Evolutionary conservation across 2,888 invertebrate species (phyloP).

Genomic region (Ornithoptera alexandrae): DNA sequence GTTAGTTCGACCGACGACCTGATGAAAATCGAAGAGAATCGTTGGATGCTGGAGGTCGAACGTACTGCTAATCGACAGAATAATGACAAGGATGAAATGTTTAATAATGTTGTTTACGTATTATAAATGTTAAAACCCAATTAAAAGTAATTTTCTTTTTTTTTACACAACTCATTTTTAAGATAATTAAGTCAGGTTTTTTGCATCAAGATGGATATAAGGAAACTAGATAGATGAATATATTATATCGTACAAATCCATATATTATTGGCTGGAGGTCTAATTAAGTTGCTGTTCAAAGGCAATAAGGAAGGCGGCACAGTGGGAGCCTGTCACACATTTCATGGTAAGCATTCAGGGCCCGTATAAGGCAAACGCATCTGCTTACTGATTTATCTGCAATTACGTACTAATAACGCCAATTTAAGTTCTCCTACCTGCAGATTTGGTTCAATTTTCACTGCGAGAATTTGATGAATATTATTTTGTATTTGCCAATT

Average conservation of each 20-base stretch:
- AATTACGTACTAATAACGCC: conserved; percentile 11
- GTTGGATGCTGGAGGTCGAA: too few relatives aligned
- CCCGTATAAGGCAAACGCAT: conserved; percentile 27
- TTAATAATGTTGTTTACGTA: too few relatives aligned
- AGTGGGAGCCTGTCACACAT: conserved; percentile 29
- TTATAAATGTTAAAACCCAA: background rate
- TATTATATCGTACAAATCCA: conserved; percentile 41
- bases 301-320: conserved; percentile 40
- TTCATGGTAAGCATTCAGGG: conserved; percentile 9
- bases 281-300: conserved; percentile 57
- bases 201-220: conserved; percentile 32
- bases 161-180: conserved; percentile 27
- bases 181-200: conserved; percentile 19
- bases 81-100: too few relatives aligned
- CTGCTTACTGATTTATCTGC: conserved; percentile 23
- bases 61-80: too few relatives aligned
- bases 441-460: conserved; percentile 5
- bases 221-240: conserved; percentile 36
- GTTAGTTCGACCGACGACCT: too few relatives aligned
- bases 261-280: conserved; percentile 44
- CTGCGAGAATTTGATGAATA: conserved; percentile 3
- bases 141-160: background rate
- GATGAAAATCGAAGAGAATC: too few relatives aligned
- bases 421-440: conserved; percentile 2
- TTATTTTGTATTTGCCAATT: conserved; percentile 16